phyloP scores from a whole-genome alignment of 2,113 vertebrate genomes.

The Camarhynchus parvulus region DNA sequence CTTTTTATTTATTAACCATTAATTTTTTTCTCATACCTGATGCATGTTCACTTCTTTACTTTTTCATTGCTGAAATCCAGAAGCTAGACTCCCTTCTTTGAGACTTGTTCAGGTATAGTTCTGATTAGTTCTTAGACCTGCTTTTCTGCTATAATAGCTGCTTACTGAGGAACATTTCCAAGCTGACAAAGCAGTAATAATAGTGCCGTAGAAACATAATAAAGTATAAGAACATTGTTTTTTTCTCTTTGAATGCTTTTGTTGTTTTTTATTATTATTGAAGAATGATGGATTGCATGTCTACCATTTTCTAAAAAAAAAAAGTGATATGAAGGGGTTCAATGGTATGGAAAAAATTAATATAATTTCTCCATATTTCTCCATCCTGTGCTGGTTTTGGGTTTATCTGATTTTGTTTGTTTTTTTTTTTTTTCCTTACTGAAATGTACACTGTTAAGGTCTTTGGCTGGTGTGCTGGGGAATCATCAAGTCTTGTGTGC shows the following conservation, averaged over 20 bases:
- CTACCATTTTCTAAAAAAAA: not conserved
- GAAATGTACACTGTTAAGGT: not conserved
- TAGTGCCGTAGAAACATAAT: not conserved
- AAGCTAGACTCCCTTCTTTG: constrained; percentile 74
- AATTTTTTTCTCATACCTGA: constrained; percentile 47
- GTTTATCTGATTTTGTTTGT: not conserved
- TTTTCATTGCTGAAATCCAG: constrained; percentile 71
- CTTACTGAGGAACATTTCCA: not conserved
- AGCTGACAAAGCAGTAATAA: not conserved
- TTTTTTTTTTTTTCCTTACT: not conserved
- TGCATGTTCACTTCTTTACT: constrained; percentile 69
- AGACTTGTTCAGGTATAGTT: constrained; percentile 70
- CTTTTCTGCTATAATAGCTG: constrained; percentile 9
- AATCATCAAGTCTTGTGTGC: not conserved
- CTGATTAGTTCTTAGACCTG: constrained; percentile 42
- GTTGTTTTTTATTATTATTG: not conserved
- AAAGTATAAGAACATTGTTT: not conserved
- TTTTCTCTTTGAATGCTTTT: not conserved
- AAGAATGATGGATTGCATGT: not conserved
- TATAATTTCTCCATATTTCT: not conserved
- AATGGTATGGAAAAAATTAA: not conserved
- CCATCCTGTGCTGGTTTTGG: not conserved
- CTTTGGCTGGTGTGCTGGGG: not conserved
- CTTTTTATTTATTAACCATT: not conserved
- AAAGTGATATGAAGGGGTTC: not conserved